Percentiles rank a stretch among this genome's conserved stretches.
Evolutionary conservation across 2,797 vertebrate genomes (phyloP).

Genomic region (Sebastes steindachneri): DNA sequence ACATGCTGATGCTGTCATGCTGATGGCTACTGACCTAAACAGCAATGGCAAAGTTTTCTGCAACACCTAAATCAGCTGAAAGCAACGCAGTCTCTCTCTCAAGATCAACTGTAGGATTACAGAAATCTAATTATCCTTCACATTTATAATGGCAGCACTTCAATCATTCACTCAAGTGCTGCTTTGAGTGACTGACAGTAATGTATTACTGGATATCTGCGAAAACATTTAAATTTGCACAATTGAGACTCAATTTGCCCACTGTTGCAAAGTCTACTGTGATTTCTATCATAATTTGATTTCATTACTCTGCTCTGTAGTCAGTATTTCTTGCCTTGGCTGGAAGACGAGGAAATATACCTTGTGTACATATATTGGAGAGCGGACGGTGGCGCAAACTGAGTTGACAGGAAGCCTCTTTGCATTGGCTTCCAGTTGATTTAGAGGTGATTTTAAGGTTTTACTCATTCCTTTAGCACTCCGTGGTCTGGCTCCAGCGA

Average conservation of each 20-base stretch:
- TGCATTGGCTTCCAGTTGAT: background rate
- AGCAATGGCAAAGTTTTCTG: background rate
- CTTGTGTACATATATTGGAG: fast-evolving
- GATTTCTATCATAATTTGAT: background rate
- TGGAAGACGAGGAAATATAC: background rate
- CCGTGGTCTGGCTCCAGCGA: too few relatives aligned
- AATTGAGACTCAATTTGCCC: background rate
- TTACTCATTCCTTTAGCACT: fast-evolving
- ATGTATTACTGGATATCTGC: background rate
- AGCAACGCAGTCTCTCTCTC: background rate
- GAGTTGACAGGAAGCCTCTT: background rate
- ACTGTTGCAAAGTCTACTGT: background rate
- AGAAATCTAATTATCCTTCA: conserved; percentile 24
- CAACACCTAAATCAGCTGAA: background rate
- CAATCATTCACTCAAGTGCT: conserved; percentile 7
- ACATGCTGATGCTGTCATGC: background rate
- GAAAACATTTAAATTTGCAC: conserved; percentile 9
- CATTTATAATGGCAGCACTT: background rate
- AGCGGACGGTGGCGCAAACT: background rate
- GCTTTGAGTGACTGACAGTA: conserved; percentile 16
- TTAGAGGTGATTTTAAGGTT: background rate
- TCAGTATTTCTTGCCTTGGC: background rate
- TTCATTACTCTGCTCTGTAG: background rate
- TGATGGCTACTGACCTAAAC: background rate
- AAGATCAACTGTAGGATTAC: background rate